phyloP scores from a whole-genome alignment of 2,113 vertebrate species.

The Microtus oregoni region DNA sequence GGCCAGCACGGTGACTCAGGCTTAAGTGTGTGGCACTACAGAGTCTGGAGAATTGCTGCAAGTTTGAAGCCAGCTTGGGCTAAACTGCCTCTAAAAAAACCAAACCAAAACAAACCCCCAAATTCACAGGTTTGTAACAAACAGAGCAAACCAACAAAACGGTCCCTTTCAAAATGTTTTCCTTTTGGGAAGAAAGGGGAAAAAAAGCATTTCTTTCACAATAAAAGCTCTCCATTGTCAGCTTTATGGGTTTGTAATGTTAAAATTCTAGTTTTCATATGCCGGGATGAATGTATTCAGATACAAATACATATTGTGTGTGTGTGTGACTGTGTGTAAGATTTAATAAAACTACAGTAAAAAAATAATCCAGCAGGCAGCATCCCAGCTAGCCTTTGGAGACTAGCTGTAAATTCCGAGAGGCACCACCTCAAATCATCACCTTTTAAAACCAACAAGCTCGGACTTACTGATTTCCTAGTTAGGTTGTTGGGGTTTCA shows the following conservation, averaged over 20 bases:
- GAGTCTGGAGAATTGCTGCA: not conserved
- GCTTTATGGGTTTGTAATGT: not conserved
- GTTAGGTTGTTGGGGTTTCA: not conserved
- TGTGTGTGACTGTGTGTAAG: not conserved
- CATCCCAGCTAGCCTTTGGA: constrained; percentile 5
- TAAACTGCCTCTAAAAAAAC: not conserved
- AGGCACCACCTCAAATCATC: not conserved
- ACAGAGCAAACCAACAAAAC: constrained; percentile 39
- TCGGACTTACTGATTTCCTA: not conserved
- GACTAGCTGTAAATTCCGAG: constrained; percentile 5
- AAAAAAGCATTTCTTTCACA: not conserved
- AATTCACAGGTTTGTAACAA: not conserved
- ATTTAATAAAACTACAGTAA: constrained; percentile 6
- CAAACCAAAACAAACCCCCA: not conserved
- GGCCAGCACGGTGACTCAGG: not conserved
- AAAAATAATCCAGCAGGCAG: not conserved
- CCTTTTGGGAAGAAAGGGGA: not conserved
- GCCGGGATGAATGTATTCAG: not conserved
- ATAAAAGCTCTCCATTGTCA: not conserved
- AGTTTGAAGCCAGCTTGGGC: not conserved
- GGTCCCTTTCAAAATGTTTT: not conserved
- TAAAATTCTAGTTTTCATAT: not conserved
- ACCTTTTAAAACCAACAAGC: not conserved
- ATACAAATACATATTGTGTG: not conserved
- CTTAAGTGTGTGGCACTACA: not conserved